Conservation (phyloP, 2,113 vertebrate genomes). For the Tiliqua scincoides region DNA sequence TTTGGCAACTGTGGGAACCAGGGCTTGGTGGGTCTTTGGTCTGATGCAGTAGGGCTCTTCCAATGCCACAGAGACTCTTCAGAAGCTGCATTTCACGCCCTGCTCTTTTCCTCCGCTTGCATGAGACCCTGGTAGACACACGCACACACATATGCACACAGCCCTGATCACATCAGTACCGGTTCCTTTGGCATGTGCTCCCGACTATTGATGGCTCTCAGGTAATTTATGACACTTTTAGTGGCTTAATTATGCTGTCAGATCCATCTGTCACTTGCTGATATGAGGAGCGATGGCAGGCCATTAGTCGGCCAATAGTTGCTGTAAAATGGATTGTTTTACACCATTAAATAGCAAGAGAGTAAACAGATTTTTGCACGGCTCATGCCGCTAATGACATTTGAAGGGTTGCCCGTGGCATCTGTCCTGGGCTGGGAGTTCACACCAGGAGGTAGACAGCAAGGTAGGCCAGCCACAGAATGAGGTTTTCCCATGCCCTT, state of each 20-base stretch:
- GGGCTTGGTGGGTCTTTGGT: too few species aligned
- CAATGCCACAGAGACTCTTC: too few species aligned
- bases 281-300: constrained; percentile 72
- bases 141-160: not conserved
- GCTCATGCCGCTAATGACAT: constrained; percentile 28
- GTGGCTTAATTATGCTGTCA: constrained; percentile 73
- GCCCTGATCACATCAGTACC: constrained; percentile 28
- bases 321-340: constrained; percentile 72
- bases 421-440: constrained; percentile 41
- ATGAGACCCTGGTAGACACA: accelerated
- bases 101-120: not conserved
- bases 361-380: constrained; percentile 54
- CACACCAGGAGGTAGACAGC: not conserved
- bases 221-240: constrained; percentile 74
- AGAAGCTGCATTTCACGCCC: not conserved
- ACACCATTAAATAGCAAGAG: constrained; percentile 60
- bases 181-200: constrained; percentile 33
- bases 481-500: too few species aligned
- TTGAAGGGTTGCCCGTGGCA: constrained; percentile 30
- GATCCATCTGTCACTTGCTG: constrained; percentile 65
- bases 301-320: constrained; percentile 71
- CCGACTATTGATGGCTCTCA: constrained; percentile 25
- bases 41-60: too few species aligned
- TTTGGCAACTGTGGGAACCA: too few species aligned
- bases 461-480: too few species aligned